Evolutionary conservation across 1,140 invertebrate genomes (phyloP).

Genomic region (Lucilia sericata): DNA sequence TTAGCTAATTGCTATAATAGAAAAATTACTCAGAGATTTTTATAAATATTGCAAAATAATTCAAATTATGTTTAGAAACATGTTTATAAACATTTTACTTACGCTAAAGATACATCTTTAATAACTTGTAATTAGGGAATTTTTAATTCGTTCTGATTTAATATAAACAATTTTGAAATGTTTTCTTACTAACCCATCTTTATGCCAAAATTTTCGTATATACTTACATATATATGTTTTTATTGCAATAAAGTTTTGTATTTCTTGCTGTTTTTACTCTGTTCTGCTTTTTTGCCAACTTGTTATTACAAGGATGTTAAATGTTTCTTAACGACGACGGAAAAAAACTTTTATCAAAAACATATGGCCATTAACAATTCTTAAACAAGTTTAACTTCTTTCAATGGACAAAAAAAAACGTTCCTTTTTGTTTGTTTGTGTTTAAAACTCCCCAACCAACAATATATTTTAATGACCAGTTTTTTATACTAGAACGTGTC

Average conservation of each 20-base stretch:
- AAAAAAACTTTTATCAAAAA: background rate
- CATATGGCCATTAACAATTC: slow-evolving; percentile 26
- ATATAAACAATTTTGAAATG: background rate
- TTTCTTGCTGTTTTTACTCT: background rate
- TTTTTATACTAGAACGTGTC: slow-evolving; percentile 59
- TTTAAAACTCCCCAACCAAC: background rate
- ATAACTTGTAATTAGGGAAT: background rate
- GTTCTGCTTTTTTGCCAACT: background rate
- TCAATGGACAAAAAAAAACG: background rate
- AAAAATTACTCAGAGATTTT: too few relatives aligned
- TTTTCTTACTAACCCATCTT: background rate
- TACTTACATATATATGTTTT: background rate
- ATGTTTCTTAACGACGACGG: background rate
- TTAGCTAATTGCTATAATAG: too few relatives aligned
- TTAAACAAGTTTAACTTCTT: slow-evolving; percentile 16
- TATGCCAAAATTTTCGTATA: background rate
- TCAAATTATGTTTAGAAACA: too few relatives aligned
- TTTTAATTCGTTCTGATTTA: background rate
- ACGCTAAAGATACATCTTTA: too few relatives aligned
- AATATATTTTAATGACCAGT: slow-evolving; percentile 66
- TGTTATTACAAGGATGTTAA: slow-evolving; percentile 20
- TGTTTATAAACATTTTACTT: too few relatives aligned
- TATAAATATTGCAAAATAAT: too few relatives aligned
- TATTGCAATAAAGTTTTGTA: background rate
- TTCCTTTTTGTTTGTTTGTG: background rate